phyloP scores from a whole-genome alignment of 2,797 vertebrate genomes.

The Coregonus ussuriensis region DNA sequence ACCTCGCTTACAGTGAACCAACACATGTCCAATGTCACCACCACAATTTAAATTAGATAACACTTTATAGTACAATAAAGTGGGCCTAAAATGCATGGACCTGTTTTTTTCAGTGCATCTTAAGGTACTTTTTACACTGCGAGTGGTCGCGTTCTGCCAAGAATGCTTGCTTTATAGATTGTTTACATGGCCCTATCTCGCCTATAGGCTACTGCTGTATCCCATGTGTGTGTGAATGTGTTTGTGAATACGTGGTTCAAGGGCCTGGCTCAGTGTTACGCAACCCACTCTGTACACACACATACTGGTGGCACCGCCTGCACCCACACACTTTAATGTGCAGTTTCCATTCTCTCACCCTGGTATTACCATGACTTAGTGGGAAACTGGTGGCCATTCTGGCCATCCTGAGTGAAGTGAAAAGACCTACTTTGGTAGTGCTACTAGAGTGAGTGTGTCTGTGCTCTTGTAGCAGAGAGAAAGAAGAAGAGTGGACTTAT shows the following conservation, averaged over 20 bases:
- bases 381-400: constrained; percentile 10
- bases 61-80: background rate
- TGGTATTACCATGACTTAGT: constrained; percentile 36
- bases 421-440: constrained; percentile 9
- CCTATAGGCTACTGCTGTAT: background rate
- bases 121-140: no score
- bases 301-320: constrained; percentile 5
- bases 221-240: constrained; percentile 11
- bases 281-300: background rate
- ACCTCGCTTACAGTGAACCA: no score
- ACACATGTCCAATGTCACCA: background rate
- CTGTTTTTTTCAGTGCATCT: background rate
- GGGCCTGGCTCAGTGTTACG: background rate
- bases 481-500: background rate
- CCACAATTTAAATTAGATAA: background rate
- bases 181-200: background rate
- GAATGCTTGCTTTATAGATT: constrained; percentile 15
- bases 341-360: constrained; percentile 63
- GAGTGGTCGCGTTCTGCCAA: background rate
- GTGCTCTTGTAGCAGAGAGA: background rate
- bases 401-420: background rate
- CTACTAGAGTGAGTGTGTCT: constrained; percentile 9
- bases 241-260: constrained; percentile 22
- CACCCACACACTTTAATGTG: constrained; percentile 30
- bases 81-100: background rate